phyloP scores from a whole-genome alignment of 1,140 invertebrate species.

The Bemisia tabaci region DNA sequence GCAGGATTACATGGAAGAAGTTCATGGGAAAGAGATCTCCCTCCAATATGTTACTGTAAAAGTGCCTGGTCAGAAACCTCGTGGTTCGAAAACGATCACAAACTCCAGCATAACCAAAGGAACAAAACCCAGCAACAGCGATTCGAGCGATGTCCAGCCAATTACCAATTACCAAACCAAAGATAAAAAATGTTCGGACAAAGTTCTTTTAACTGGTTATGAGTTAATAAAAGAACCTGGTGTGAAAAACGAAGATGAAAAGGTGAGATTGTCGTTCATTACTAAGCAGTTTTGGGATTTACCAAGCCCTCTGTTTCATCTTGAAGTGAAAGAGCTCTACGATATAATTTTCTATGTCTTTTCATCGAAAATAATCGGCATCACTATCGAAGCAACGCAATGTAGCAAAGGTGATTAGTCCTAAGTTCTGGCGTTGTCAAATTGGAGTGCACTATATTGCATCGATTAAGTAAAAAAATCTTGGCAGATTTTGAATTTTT shows the following conservation, averaged over 20 bases:
- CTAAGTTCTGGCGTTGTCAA: too few relatives aligned
- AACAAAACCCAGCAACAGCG: not conserved
- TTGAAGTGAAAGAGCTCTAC: too few relatives aligned
- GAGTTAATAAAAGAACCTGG: constrained; percentile 52
- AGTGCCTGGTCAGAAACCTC: constrained; percentile 85
- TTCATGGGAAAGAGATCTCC: constrained; percentile 92
- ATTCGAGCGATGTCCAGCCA: constrained; percentile 7
- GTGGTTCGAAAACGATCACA: constrained; percentile 71
- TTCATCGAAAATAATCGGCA: too few relatives aligned
- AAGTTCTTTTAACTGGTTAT: constrained; percentile 51
- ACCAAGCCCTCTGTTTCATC: too few relatives aligned
- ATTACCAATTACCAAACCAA: constrained; percentile 37
- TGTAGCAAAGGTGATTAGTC: too few relatives aligned
- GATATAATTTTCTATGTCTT: too few relatives aligned
- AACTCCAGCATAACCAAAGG: constrained; percentile 4
- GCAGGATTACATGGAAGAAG: constrained; percentile 95
- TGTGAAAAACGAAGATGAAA: constrained; percentile 10
- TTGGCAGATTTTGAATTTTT: too few relatives aligned
- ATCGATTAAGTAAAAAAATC: too few relatives aligned
- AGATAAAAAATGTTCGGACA: constrained; percentile 44
- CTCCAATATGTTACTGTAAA: constrained; percentile 94
- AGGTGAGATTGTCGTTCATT: not conserved
- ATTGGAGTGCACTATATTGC: too few relatives aligned
- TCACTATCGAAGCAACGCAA: too few relatives aligned
- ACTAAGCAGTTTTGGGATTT: not conserved